Evolutionary conservation across 2,888 invertebrate species (phyloP).

Genomic region (Epiblema foenella): DNA sequence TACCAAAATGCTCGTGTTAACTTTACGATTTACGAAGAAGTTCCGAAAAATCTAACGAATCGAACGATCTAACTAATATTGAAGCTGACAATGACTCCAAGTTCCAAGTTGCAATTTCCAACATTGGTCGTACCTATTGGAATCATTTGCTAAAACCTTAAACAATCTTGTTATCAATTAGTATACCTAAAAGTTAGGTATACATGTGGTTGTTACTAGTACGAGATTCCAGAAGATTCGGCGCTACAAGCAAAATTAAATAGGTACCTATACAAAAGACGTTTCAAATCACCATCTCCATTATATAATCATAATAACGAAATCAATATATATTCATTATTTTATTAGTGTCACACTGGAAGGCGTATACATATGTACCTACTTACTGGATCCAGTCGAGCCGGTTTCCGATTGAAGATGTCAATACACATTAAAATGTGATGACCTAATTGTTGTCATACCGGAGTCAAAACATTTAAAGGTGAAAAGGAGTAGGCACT

Average conservation of each 20-base stretch:
- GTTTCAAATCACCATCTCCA: background rate
- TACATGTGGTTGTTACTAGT: background rate
- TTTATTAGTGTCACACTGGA: constrained; percentile 6
- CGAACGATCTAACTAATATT: background rate
- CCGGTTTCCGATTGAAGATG: constrained; percentile 68
- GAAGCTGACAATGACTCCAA: too few species aligned
- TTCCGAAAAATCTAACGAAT: too few species aligned
- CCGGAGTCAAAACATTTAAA: constrained; percentile 7
- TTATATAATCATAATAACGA: constrained; percentile 15
- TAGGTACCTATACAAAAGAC: background rate
- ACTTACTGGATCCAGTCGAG: constrained; percentile 56
- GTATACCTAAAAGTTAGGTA: background rate
- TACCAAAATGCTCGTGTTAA: background rate
- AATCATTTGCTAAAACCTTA: background rate
- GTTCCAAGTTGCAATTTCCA: too few species aligned
- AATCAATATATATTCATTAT: constrained; percentile 9
- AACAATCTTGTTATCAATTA: too few species aligned
- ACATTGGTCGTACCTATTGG: too few species aligned
- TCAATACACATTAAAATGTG: constrained; percentile 35
- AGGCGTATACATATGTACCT: constrained; percentile 11
- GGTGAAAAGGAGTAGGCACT: background rate
- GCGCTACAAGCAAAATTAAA: background rate
- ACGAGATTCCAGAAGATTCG: background rate
- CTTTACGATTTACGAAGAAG: background rate
- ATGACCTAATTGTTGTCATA: constrained; percentile 29